Conservation (phyloP, 2,797 vertebrate genomes). For the Hephaestus fuliginosus region DNA sequence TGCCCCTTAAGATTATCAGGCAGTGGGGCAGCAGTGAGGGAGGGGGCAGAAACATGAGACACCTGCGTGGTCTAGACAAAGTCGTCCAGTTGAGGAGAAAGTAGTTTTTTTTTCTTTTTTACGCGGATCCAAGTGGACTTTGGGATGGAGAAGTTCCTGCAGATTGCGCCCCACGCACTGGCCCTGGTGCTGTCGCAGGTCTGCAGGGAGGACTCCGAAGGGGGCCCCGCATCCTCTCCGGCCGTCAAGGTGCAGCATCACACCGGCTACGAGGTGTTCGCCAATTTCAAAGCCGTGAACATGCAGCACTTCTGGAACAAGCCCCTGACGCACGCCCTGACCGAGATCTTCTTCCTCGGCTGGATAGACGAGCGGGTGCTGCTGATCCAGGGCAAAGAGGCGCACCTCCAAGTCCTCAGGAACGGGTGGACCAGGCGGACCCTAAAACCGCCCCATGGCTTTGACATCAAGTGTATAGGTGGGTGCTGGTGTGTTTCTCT, state of each 20-base stretch:
- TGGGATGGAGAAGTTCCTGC: slow-evolving; percentile 88
- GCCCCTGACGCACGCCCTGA: slow-evolving; percentile 91
- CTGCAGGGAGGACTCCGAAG: slow-evolving; percentile 57
- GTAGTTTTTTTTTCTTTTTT: background rate
- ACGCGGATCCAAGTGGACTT: background rate
- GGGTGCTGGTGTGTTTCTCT: slow-evolving; percentile 27
- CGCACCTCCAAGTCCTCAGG: slow-evolving; percentile 93
- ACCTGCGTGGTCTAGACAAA: slow-evolving; percentile 5
- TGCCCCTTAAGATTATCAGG: background rate
- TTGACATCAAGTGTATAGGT: slow-evolving; percentile 94
- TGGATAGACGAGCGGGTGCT: slow-evolving; percentile 96
- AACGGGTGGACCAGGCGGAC: slow-evolving; percentile 93
- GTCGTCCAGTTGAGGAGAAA: background rate
- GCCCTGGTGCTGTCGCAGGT: slow-evolving; percentile 91
- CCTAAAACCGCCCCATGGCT: slow-evolving; percentile 91
- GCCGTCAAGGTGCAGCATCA: slow-evolving; percentile 84
- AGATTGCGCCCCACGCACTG: slow-evolving; percentile 94
- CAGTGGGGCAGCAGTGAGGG: background rate
- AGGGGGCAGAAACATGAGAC: background rate
- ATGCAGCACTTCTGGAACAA: slow-evolving; percentile 98
- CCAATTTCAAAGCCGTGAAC: slow-evolving; percentile 95
- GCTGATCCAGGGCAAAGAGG: slow-evolving; percentile 93
- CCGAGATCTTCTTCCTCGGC: slow-evolving; percentile 95
- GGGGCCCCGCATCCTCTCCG: slow-evolving; percentile 28
- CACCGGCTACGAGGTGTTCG: slow-evolving; percentile 95